Percentiles rank a stretch among this genome's conserved stretches.
Evolutionary conservation across 2,888 invertebrate genomes (phyloP).

Genomic region (Tenthredo livida): DNA sequence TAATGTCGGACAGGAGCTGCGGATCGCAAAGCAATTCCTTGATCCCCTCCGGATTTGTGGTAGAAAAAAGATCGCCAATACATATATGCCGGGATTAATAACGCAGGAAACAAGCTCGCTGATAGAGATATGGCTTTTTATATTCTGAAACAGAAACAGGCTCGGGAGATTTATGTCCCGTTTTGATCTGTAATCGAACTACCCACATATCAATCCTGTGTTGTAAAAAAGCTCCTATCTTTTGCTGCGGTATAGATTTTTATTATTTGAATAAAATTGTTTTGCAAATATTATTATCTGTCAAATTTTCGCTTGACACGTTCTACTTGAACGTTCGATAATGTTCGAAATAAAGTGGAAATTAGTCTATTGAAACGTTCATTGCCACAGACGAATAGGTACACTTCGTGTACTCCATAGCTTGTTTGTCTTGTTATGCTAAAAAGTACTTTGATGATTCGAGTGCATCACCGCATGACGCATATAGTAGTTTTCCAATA

Average conservation of each 20-base stretch:
- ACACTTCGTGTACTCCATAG: neutral
- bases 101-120: neutral
- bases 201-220: constrained; percentile 11
- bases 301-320: neutral
- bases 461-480: constrained; percentile 8
- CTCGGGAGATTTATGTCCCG: neutral
- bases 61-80: neutral
- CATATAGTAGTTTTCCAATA: constrained; percentile 24
- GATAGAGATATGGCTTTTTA: constrained; percentile 17
- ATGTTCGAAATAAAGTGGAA: neutral
- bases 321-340: neutral
- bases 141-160: constrained; percentile 2
- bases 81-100: constrained; percentile 13
- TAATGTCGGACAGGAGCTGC: neutral
- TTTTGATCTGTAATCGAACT: constrained; percentile 2
- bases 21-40: neutral
- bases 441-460: constrained; percentile 21
- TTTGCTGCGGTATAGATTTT: neutral
- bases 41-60: constrained; percentile 14
- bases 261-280: neutral
- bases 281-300: neutral
- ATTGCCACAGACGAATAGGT: constrained; percentile 18
- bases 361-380: neutral
- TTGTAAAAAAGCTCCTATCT: neutral
- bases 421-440: neutral